Base-by-base conservation (phyloP, 2,113 vertebrate genomes). In the Apodemus sylvaticus region DNA sequence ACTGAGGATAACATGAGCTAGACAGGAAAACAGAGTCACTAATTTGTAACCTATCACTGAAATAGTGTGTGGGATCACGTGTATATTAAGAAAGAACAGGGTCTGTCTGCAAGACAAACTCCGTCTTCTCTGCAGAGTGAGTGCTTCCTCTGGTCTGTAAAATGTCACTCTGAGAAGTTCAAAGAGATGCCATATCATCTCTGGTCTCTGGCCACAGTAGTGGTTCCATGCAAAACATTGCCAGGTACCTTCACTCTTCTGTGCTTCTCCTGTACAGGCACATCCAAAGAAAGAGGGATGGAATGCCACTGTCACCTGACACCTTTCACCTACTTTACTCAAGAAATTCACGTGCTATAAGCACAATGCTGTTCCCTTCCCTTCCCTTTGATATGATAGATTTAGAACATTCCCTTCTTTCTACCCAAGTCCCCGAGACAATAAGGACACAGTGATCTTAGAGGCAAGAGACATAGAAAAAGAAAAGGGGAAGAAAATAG, bases 21-120 rank as follows among this genome's bases (percentile, higher is more conserved):
- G 94, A 91, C 92, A 78, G 89, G 77, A 86, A 95, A 95, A 92
- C 95, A 96, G 86, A 79, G 74, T 94, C 83, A 85, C 19, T 87
- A 39, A 53, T 95, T 95, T 79, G n/a, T 81, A 78, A 73, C 73
- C 89, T 78, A 66, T 39, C 73, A 55, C 74, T 92, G 78, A 96
- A 96, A 88, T 92, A 97, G 73, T 91, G 87, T n/a, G 79, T 53
- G 60, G 76, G 82, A 78, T 74, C 89, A 82, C 83, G 39, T 94
- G 68, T 79, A 42, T 85, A n/a, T n/a, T n/a, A 77, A 87, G 71
- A 66, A 94, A 86, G 92, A 95, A 92, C 48, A 71, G 79, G n/a
- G 79, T 94, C 83, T 94, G 86, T 66, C 62, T 94, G 58, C 86
- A 91, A 91, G 82, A 89, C 73, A 93, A 89, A 90, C 22, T 74